Base-by-base conservation (phyloP, 2,888 invertebrate species). In the Unio delphinus region DNA sequence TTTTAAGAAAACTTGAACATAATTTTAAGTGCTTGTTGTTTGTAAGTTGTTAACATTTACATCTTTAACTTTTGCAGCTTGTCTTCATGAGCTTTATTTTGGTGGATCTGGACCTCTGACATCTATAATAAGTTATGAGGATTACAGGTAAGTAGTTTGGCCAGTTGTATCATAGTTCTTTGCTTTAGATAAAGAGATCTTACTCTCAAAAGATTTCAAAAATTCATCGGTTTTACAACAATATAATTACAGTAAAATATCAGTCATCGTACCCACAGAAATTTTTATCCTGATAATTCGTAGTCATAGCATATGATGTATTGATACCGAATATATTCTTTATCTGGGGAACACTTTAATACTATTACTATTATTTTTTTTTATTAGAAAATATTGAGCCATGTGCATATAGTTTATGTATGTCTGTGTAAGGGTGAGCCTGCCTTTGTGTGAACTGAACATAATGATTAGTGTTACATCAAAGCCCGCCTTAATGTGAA, bases 51-150 rank as follows among this genome's bases (percentile, higher is more conserved):
- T 17, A 55, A 61, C 64, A 54, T 62, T 59, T 20, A 18, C 15
- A 8, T 57, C 7, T 17, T n/a, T n/a, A 64, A 61, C 61, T 60
- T n/a, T 79, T 80, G 56, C 78, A 87, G 87, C 79, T 28, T 80
- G 80, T 70, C 57, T 87, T 54, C 70, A 78, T 45, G 72, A 76
- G 45, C 70, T 74, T 55, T 70, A 67, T 18, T 69, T 88, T 8
- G 80, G 83, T 74, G 87, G 86, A 7, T 80, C 87, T 6, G 88
- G 88, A 28, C 88, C 88, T 7, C 76, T 88, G 34, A 87, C 87
- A 3, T 86, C 87, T 34, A 69, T 88, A 15, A 80, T 86, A 68
- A 83, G 82, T 17, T 85, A 82, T 69, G 80, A 83, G 34, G 87
- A 87, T 74, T 80, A 79, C 61, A 85, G 83, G 88, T 87, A 76